phyloP scores from a whole-genome alignment of 2,797 vertebrate species.

The Crenuchus spilurus region DNA sequence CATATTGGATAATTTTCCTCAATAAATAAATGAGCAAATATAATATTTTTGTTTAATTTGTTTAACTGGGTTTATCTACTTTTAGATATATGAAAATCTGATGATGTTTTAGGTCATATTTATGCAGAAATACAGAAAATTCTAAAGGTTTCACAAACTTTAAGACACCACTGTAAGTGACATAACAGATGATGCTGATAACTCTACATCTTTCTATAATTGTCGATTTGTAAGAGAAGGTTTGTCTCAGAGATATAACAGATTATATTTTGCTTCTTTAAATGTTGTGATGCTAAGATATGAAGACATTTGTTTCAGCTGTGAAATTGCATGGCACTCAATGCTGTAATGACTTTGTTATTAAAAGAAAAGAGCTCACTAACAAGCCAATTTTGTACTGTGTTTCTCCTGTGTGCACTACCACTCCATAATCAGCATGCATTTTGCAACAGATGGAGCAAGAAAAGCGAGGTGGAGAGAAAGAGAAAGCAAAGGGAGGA shows the following conservation, averaged over 20 bases:
- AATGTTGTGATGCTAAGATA: not conserved
- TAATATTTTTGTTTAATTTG: no score
- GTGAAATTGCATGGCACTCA: not conserved
- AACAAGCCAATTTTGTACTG: constrained; percentile 8
- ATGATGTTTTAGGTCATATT: no score
- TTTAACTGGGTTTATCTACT: no score
- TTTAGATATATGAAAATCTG: no score
- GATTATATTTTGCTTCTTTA: not conserved
- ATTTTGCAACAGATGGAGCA: constrained; percentile 53
- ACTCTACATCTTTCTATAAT: not conserved
- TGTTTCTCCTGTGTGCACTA: not conserved
- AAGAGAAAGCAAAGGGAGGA: not conserved
- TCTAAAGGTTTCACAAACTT: no score
- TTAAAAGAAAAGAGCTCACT: constrained; percentile 23
- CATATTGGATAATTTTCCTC: no score
- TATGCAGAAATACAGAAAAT: no score
- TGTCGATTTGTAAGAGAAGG: not conserved
- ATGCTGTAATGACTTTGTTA: not conserved
- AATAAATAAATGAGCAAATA: no score
- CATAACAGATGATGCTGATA: not conserved
- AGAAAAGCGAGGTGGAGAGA: constrained; percentile 42
- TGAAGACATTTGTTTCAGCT: not conserved
- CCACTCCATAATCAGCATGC: constrained; percentile 31
- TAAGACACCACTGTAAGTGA: no score
- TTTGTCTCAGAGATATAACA: constrained; percentile 7